Conservation (phyloP, 2,113 vertebrate species). For the Tympanuchus pallidicinctus region DNA sequence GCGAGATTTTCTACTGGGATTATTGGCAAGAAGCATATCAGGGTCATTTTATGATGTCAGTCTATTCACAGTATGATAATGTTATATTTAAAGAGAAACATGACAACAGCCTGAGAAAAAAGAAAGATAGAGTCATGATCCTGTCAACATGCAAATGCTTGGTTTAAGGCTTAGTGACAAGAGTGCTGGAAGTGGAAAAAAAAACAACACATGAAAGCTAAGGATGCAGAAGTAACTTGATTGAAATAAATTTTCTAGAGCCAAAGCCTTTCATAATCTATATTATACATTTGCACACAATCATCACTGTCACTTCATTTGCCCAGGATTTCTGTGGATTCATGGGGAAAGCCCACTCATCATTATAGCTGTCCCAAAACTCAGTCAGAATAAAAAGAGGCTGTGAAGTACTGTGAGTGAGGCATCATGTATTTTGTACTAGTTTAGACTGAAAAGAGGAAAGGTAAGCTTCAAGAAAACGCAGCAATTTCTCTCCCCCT, state of each 20-base stretch:
- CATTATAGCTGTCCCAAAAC: not conserved
- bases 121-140: not conserved
- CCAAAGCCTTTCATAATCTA: not conserved
- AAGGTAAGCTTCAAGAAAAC: conserved; percentile 10
- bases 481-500: not conserved
- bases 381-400: not conserved
- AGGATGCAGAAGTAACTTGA: not conserved
- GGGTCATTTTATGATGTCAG: not conserved
- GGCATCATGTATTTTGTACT: not conserved
- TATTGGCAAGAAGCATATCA: not conserved
- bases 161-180: not conserved
- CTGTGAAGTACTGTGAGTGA: not conserved
- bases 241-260: not conserved
- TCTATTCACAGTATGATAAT: not conserved
- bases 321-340: not conserved
- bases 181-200: not conserved
- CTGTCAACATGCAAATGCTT: not conserved
- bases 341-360: not conserved
- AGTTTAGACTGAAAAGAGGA: not conserved
- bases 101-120: not conserved
- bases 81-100: not conserved
- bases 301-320: not conserved
- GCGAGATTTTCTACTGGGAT: rapidly evolving
- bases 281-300: not conserved
- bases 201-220: not conserved